Evolutionary conservation across 2,888 invertebrate genomes (phyloP).

Genomic region (Elmis aenea): DNA sequence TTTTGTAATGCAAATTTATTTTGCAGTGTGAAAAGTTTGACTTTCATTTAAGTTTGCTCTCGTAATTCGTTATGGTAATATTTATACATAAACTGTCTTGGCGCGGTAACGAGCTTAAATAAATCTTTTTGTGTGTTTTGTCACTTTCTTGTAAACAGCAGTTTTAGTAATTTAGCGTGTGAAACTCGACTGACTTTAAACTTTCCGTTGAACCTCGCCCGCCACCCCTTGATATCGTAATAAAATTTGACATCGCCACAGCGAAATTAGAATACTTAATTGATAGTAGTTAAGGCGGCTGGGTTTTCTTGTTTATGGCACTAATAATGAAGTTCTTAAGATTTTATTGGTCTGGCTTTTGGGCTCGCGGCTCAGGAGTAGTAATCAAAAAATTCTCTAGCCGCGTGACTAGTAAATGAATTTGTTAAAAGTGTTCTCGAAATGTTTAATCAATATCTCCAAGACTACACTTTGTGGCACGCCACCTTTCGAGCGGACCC

Average conservation of each 20-base stretch:
- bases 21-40: constrained; percentile 1
- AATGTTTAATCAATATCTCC: constrained; percentile 29
- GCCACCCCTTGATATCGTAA: too few species aligned
- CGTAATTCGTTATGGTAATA: constrained; percentile 19
- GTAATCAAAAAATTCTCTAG: constrained; percentile 10
- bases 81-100: constrained; percentile 17
- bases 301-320: too few species aligned
- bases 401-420: constrained; percentile 13
- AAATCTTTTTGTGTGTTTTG: constrained; percentile 18
- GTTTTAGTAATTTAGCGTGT: neutral
- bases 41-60: constrained; percentile 12
- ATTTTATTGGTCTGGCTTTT: too few species aligned
- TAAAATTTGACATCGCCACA: too few species aligned
- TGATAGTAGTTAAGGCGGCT: too few species aligned
- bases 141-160: constrained; percentile 6
- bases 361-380: constrained; percentile 5
- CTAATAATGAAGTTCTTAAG: too few species aligned
- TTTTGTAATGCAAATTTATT: too few species aligned
- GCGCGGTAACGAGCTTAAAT: constrained; percentile 12
- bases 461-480: constrained; percentile 23
- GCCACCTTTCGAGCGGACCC: constrained; percentile 12
- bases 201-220: too few species aligned
- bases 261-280: too few species aligned
- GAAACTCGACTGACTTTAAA: too few species aligned
- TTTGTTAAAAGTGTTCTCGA: constrained; percentile 23